phyloP scores from a whole-genome alignment of 2,888 invertebrate species.

The Synanthedon tipuliformis region DNA sequence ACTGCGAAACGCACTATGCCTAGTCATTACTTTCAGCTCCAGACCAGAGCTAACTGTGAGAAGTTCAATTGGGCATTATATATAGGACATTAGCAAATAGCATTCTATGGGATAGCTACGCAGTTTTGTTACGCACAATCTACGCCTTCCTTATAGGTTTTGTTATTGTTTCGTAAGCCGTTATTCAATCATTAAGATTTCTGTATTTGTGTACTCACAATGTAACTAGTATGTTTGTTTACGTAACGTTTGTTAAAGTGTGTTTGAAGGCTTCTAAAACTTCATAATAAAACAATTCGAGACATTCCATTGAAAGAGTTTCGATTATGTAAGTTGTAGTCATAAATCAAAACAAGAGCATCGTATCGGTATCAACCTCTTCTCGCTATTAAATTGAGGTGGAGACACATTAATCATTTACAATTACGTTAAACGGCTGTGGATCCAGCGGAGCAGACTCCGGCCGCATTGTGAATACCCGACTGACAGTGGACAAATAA shows the following conservation, averaged over 20 bases:
- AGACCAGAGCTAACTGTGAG: too few relatives aligned
- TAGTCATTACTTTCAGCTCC: too few relatives aligned
- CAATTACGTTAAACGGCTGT: conserved; percentile 66
- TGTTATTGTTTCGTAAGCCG: neutral
- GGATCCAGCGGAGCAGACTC: conserved; percentile 56
- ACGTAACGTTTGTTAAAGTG: neutral
- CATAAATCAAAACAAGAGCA: conserved; percentile 54
- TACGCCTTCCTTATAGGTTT: neutral
- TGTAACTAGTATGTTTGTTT: neutral
- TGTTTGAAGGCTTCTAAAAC: neutral
- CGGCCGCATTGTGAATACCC: conserved; percentile 67
- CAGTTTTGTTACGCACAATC: neutral
- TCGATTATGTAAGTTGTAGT: conserved; percentile 25
- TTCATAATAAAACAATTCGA: conserved; percentile 7
- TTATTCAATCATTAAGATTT: neutral
- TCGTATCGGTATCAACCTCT: conserved; percentile 51
- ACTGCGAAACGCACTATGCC: too few relatives aligned
- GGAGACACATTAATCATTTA: conserved; percentile 53
- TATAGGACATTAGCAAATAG: too few relatives aligned
- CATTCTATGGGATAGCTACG: too few relatives aligned
- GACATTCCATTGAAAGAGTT: conserved; percentile 21
- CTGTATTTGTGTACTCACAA: neutral
- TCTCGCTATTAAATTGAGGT: conserved; percentile 47
- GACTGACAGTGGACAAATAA: conserved; percentile 71
- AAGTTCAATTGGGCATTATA: too few relatives aligned